Base-by-base conservation (phyloP, 2,888 invertebrate genomes). In the Crossocerus cetratus region DNA sequence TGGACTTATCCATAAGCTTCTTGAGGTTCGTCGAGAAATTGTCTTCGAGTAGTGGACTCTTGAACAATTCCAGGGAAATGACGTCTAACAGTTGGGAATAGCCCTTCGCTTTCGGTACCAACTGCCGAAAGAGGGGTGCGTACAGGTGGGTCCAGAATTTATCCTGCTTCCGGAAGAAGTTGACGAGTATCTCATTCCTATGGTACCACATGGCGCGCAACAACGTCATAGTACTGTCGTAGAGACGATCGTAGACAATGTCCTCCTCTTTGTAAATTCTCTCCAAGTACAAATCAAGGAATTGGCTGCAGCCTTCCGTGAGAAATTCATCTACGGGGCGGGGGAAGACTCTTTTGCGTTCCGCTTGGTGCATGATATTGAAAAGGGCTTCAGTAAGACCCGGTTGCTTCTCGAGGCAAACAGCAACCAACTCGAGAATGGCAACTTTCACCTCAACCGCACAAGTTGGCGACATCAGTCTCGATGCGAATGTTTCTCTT, bases 401-500 rank as follows among this genome's bases (percentile, higher is more conserved):
- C 0, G 91, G 91, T 61, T 91, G 91, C 62, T 89, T 88, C 57
- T 90, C 90, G 5, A 91, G 77, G 60, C 91, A 91, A 0, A 91
- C 88, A 0, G 91, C 89, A 2, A 91, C 89, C n/a, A 91, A 82
- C 67, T 91, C 90, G 0, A 91, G 78, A 53, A 91, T 89, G 0
- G 91, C 90, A 0, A 91, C 91, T 80, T 91, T 91, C 0, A 90
- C 88, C 64, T 90, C 89, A 1, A 86, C 87, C 0, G 88, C 87
- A 54, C 93, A 93, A 3, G 92, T 91, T 0, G 90, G 88, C 1
- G 92, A 91, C 84, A 92, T 92, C 3, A 93, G 86, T 55, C 93
- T 89, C 1, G 91, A 91, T 3, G 93, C 90, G 57, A 92, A 92
- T 13, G 92, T 91, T 77, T 93, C 93, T n/a, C 93, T 88, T 72